These are phyloP conservation scores for Crossaster papposus DNA, from an alignment of 53 echinoderm and acorn worm genomes.

Conservation along the genomic window DNA sequence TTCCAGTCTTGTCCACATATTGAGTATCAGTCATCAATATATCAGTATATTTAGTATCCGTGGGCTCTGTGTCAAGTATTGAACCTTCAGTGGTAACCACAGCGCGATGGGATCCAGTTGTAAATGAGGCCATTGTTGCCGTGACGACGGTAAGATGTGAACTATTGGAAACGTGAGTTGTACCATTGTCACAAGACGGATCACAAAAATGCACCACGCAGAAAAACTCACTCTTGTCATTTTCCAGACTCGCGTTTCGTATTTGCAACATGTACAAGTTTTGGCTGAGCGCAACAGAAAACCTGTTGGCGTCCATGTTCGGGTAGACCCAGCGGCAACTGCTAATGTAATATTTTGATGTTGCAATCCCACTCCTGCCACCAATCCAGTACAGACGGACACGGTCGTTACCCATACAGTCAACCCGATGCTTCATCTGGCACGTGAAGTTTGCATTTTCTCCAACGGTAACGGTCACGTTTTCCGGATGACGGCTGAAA, in stretches of 20 bases:
- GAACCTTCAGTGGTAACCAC: not conserved
- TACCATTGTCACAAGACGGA: too few relatives aligned
- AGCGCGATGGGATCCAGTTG: not conserved
- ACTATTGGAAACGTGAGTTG: not conserved
- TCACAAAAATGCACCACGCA: not conserved
- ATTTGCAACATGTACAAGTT: not conserved
- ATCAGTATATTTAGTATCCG: not conserved
- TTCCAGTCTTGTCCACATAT: not conserved
- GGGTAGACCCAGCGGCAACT: not conserved
- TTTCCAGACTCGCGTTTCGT: not conserved
- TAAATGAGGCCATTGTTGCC: not conserved
- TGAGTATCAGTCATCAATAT: not conserved
- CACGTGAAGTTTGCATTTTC: conserved; percentile 10
- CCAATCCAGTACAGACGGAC: conserved; percentile 24
- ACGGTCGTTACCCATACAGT: not conserved
- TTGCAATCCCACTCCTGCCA: not conserved
- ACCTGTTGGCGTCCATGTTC: conserved; percentile 10
- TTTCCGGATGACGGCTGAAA: conserved; percentile 26
- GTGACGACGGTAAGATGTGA: not conserved
- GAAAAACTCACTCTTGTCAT: conserved; percentile 10
- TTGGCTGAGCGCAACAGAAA: not conserved
- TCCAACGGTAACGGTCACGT: conserved; percentile 1
- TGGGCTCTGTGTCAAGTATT: not conserved
- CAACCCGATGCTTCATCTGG: not conserved
- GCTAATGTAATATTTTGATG: not conserved